These are phyloP conservation scores for Microplitis demolitor DNA, from an alignment of 1,140 invertebrate species.

Conservation along the genomic window DNA sequence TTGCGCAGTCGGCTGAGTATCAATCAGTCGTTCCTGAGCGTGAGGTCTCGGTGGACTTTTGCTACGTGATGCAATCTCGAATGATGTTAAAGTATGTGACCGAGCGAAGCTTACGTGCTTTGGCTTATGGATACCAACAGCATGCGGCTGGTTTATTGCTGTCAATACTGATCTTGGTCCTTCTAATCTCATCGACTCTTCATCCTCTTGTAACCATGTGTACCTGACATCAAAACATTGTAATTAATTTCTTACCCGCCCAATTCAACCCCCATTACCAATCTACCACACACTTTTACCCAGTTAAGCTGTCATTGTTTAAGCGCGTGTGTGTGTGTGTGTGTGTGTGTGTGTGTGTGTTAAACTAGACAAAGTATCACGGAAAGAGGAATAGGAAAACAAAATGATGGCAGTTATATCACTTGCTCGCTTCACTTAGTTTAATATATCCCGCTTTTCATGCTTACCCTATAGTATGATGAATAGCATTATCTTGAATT, in stretches of 20 bases:
- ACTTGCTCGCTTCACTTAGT: background rate
- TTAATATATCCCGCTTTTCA: conserved; percentile 22
- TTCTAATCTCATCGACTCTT: conserved; percentile 73
- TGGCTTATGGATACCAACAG: conserved; percentile 64
- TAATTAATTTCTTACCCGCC: background rate
- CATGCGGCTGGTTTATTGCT: conserved; percentile 42
- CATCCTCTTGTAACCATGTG: conserved; percentile 76
- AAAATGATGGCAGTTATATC: background rate
- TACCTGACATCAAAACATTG: conserved; percentile 55
- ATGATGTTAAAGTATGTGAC: conserved; percentile 81
- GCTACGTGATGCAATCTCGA: conserved; percentile 68
- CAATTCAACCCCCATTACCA: too few species aligned
- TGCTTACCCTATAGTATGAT: conserved; percentile 7
- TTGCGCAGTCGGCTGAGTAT: conserved; percentile 56
- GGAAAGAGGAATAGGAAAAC: background rate
- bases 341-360: background rate
- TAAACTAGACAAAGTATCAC: background rate
- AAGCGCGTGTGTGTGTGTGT: background rate
- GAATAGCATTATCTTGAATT: conserved; percentile 43
- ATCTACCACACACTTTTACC: too few species aligned
- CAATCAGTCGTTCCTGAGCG: conserved; percentile 73
- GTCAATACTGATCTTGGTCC: conserved; percentile 65
- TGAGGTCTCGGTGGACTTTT: conserved; percentile 63
- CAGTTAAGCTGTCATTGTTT: too few species aligned
- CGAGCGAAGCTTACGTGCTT: conserved; percentile 92